Evolutionary conservation across 2,113 vertebrate species (phyloP), one percentile per base, ranked within the genome.

Genomic region (Phainopepla nitens): DNA sequence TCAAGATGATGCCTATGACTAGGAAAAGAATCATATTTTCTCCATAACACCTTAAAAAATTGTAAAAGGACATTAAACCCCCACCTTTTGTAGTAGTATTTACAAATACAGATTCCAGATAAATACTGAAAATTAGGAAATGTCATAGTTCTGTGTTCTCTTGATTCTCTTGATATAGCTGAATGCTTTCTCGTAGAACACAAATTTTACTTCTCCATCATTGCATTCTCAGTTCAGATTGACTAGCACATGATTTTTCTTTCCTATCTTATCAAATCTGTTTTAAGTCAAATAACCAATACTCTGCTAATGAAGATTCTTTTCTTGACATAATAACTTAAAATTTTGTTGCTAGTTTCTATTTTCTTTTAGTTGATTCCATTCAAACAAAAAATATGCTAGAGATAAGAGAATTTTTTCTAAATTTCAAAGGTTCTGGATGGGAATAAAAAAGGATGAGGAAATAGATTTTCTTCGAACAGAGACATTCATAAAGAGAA

Each of bases 101-200:
- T 83, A 44, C 9, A 81, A 66, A 49, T 68, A 57, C 3, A 53
- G 9, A 21, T 17, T 66, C 6, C 21, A 45, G 31, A 54, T 9
- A 36, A 44, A 11, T 58, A 50, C 14, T 66, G 24, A 79, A 89
- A 82, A 66, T 53, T 27, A 70, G 6, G 6, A 65, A 82, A 49
- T 35, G 5, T 1, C 8, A 20, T 84, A 0, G 2, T 64, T 64
- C 8, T 50, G 11, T 17, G 6, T 51, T 79, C 5, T 60, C 10
- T 76, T 79, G 29, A 31, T 39, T 68, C 24, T 49, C 28, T 56
- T 60, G 72, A 72, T 31, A n/a, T 3, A 91, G 33, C 8, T 35
- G 49, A 85, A 61, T 62, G 5, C 4, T 24, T 71, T 70, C 18
- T 58, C n/a, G 71, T 42, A 39, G 22, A 79, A 82, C 3, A 33